Evolutionary conservation across 2,113 vertebrate genomes (phyloP).

Genomic region (Ammodramus savannarum): DNA sequence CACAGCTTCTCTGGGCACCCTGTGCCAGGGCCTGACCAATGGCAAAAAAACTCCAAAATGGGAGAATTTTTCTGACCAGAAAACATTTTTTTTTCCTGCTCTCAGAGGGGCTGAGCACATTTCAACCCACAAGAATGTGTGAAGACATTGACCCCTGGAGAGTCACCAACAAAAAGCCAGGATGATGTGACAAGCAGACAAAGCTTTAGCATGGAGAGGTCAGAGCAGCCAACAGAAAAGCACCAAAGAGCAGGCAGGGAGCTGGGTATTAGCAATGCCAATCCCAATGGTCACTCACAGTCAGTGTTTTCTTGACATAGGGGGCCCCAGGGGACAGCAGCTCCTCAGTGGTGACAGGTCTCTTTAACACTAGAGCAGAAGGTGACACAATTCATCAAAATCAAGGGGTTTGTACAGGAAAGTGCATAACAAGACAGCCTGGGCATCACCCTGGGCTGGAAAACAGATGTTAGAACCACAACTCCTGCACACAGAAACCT

Average conservation of each 20-base stretch:
- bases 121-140: neutral
- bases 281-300: conserved; percentile 65
- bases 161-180: neutral
- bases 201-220: neutral
- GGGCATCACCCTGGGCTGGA: neutral
- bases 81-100: neutral
- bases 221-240: neutral
- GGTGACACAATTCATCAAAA: conserved; percentile 23
- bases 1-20: neutral
- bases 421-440: neutral
- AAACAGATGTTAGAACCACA: neutral
- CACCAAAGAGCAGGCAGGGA: neutral
- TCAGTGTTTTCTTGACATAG: conserved; percentile 79
- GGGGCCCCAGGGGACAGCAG: conserved; percentile 80
- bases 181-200: neutral
- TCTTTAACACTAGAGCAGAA: conserved; percentile 76
- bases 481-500: neutral
- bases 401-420: neutral
- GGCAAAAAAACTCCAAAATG: neutral
- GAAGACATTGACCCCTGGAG: neutral
- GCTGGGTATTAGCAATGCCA: neutral
- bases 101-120: neutral
- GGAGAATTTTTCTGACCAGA: neutral
- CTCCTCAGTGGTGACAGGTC: conserved; percentile 78
- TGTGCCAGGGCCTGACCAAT: neutral